Conservation (phyloP, 2,113 vertebrate species). For the Lanius ludovicianus region DNA sequence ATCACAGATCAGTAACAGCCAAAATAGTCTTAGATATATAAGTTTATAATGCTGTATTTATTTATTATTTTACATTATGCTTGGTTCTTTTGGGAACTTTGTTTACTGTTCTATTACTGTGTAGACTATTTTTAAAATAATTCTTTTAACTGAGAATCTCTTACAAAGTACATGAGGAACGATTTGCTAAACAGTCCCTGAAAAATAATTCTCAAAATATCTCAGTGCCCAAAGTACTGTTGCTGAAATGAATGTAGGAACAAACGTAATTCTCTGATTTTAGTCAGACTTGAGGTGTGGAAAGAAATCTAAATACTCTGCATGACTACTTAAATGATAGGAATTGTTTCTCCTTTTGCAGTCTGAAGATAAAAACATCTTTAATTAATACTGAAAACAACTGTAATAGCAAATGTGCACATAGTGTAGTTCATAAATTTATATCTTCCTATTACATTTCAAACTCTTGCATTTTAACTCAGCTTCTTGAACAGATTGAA, state of each 20-base stretch:
- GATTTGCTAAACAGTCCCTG: background rate
- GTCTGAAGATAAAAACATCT: background rate
- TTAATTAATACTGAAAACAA: background rate
- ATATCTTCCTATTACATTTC: background rate
- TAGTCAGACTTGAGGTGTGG: background rate
- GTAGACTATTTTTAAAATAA: background rate
- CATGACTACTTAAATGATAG: background rate
- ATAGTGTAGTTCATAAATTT: background rate
- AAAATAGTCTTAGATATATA: background rate
- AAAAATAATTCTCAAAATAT: constrained; percentile 10
- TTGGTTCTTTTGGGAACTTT: background rate
- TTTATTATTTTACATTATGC: background rate
- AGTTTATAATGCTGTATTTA: background rate
- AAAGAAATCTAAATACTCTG: background rate
- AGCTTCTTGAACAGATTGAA: constrained; percentile 31
- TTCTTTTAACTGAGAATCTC: background rate
- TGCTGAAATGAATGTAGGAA: background rate
- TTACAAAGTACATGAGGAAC: background rate
- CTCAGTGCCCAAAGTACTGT: background rate
- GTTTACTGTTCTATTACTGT: background rate
- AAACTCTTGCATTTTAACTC: background rate
- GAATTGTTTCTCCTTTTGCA: background rate
- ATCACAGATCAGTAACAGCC: background rate
- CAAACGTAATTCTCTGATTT: background rate
- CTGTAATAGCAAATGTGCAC: background rate